Evolutionary conservation across 2,888 invertebrate genomes (phyloP).

Genomic region (Andricus curvator): DNA sequence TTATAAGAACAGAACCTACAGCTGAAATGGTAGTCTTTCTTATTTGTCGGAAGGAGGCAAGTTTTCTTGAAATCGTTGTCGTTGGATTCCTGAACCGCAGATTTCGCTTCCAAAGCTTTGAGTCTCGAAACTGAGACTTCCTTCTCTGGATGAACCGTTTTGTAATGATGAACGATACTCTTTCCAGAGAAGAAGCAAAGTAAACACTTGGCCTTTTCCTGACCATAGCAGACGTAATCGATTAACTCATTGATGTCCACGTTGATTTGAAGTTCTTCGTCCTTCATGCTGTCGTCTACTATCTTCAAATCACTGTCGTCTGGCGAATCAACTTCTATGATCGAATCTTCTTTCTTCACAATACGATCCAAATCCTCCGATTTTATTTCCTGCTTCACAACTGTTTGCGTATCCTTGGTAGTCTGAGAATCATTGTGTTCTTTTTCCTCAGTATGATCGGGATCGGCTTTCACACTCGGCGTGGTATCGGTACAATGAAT

Average conservation of each 20-base stretch:
- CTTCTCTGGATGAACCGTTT: conserved; percentile 82
- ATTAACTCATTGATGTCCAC: conserved; percentile 58
- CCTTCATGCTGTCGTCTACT: conserved; percentile 47
- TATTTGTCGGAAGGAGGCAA: background rate
- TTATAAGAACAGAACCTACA: conserved; percentile 73
- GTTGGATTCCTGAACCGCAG: conserved; percentile 81
- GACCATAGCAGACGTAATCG: conserved; percentile 65
- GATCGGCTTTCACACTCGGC: conserved; percentile 19
- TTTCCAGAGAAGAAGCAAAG: conserved; percentile 82
- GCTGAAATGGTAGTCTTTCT: conserved; percentile 58
- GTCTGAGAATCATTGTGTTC: background rate
- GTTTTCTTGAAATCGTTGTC: conserved; percentile 74
- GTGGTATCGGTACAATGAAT: background rate
- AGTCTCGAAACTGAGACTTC: conserved; percentile 85
- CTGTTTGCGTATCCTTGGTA: background rate
- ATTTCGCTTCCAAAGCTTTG: conserved; percentile 79
- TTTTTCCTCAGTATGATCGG: conserved; percentile 49
- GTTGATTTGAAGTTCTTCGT: conserved; percentile 45
- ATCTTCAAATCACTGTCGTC: conserved; percentile 28
- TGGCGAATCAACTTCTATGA: background rate
- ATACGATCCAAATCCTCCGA: conserved; percentile 1
- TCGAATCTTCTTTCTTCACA: conserved; percentile 23
- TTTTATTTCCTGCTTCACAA: conserved; percentile 45
- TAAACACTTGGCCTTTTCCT: conserved; percentile 80
- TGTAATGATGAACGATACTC: conserved; percentile 85